Evolutionary conservation across 2,113 vertebrate genomes (phyloP).

Genomic region (Meriones unguiculatus): DNA sequence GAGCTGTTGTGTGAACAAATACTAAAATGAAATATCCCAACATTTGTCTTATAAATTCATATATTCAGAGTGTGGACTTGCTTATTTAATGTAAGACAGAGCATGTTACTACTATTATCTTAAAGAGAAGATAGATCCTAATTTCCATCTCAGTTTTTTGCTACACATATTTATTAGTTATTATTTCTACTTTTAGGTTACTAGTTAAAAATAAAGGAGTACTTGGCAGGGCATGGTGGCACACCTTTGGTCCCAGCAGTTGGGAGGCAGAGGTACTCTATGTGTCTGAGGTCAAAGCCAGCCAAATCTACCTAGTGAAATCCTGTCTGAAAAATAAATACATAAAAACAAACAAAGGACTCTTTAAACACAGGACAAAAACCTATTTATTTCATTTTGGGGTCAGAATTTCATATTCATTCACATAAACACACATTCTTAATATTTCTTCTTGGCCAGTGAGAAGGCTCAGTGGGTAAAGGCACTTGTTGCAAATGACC

Average conservation of each 20-base stretch:
- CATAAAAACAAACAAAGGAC: background rate
- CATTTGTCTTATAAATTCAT: conserved; percentile 54
- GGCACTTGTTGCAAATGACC: background rate
- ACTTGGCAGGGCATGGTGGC: background rate
- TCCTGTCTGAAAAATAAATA: background rate
- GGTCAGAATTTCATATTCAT: conserved; percentile 49
- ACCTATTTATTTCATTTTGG: background rate
- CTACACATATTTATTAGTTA: conserved; percentile 6
- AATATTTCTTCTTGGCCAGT: background rate
- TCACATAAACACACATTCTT: conserved; percentile 4
- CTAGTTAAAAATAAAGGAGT: background rate
- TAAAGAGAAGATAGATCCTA: conserved; percentile 1
- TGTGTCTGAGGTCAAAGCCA: background rate
- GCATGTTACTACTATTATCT: conserved; percentile 2
- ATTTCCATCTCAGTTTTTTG: conserved; percentile 44
- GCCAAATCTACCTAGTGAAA: background rate
- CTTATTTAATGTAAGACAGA: conserved; percentile 5
- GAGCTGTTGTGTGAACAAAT: conserved; percentile 61
- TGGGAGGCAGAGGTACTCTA: background rate
- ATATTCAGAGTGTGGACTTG: conserved; percentile 39
- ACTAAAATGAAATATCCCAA: conserved; percentile 42
- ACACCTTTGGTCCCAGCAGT: background rate
- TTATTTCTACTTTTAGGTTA: conserved; percentile 26
- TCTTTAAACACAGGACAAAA: conserved; percentile 22
- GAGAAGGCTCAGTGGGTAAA: background rate